These are phyloP conservation scores for Ormyrus nitidulus DNA, from an alignment of 2,888 invertebrate genomes.

Conservation along the genomic window DNA sequence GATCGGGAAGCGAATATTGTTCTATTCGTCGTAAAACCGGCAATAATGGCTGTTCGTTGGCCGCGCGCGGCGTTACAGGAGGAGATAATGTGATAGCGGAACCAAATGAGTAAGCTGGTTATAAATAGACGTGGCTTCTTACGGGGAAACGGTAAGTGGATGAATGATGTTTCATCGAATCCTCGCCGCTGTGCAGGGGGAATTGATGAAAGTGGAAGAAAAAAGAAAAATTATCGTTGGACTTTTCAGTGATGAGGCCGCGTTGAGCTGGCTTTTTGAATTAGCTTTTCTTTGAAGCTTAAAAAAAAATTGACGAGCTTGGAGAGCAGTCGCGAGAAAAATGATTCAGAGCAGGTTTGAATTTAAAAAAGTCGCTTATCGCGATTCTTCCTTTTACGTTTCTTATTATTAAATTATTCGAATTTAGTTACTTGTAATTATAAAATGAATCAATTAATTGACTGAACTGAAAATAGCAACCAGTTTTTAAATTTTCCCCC, in stretches of 20 bases:
- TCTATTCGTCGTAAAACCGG: neutral
- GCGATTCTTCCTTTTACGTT: too few species aligned
- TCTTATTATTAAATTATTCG: too few species aligned
- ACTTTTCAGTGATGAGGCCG: too few species aligned
- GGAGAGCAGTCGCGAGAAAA: too few species aligned
- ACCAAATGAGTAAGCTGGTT: slow-evolving; percentile 11
- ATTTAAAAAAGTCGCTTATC: too few species aligned
- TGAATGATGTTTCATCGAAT: neutral
- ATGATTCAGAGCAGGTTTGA: too few species aligned
- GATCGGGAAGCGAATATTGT: neutral
- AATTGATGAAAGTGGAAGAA: slow-evolving; percentile 12
- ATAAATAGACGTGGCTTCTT: neutral
- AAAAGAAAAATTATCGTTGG: neutral
- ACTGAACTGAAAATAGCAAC: too few species aligned
- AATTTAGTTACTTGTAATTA: too few species aligned
- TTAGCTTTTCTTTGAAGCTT: too few species aligned
- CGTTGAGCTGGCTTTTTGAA: too few species aligned
- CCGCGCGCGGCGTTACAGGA: neutral
- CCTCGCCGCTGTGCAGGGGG: neutral
- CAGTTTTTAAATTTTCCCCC: too few species aligned
- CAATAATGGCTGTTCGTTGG: neutral
- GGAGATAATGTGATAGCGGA: slow-evolving; percentile 13
- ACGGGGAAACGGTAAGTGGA: neutral
- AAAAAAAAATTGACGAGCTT: too few species aligned
- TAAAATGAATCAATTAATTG: neutral